Evolutionary conservation across 2,888 invertebrate species (phyloP), one percentile per base, ranked within the genome.

Genomic region (Orthosia cruda): DNA sequence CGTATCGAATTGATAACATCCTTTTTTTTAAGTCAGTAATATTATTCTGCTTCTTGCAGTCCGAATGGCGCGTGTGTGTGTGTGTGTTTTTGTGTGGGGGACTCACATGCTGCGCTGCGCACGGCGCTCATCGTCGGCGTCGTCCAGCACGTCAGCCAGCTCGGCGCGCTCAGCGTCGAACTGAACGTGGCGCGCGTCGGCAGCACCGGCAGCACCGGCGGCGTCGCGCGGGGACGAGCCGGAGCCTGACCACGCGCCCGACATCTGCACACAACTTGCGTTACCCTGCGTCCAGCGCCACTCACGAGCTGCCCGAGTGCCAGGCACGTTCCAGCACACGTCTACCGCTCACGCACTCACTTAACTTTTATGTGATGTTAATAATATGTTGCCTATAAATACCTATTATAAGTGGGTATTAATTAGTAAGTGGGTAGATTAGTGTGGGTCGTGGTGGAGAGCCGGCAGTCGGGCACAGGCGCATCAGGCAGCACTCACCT

Each of bases 101-200:
- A 93, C 95, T 92, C 71, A 95, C 95, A 90, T 85, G 74, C 90
- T 91, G 55, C 94, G 89, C 77, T 94, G 92, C 4, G 77, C 79
- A 26, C 93, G 91, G 3, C 94, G 89, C 76, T 94, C 97, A 74
- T 95, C 71, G 74, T 84, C 92, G 89, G 76, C 83, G 59, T 93
- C 93, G 18, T 92, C 93, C 92, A 91, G 57, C 3, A 67, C 89
- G 90, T 86, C 93, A 89, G 67, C 72, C 32, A 62, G 78, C n/a
- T 92, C 68, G 97, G 75, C 83, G 57, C 65, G 77, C 73, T 66
- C 62, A 45, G 89, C 90, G 74, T 92, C 92, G 84, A 95, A 95
- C 90, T 95, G 94, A 71, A 95, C 95, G 80, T 90, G 95, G 0
- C 93, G 91, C 55, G 92, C 93, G 9, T 92, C 93, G 15, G 58